Evolutionary conservation across 2,888 invertebrate genomes (phyloP), one percentile per base, ranked within the genome.

Genomic region (Phengaris alcon): DNA sequence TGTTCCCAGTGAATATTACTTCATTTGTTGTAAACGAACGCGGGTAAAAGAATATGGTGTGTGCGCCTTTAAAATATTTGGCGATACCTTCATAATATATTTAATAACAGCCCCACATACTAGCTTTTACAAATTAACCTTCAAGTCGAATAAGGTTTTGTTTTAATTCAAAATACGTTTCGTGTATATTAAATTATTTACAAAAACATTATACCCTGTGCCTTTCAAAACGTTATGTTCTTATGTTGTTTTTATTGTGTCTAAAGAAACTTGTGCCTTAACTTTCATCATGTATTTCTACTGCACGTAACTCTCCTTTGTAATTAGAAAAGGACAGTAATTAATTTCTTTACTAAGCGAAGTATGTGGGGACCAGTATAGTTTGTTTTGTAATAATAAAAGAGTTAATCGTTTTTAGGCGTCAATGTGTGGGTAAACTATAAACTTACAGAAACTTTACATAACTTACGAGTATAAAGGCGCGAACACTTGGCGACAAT

Each of bases 231-330:
- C 4, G n/a, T 44, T 44, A 64, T 6, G 35, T 64, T 64, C 2
- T 59, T 44, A 35, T 35, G 35, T 35, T 64, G 12, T 52, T 35
- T 64, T 44, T 12, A 44, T 64, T 72, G 72, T 72, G 72, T 72
- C 72, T 72, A 54, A 54, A 72, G 51, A 72, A 54, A 72, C 22
- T 72, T 35, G 72, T 72, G 72, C 72, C 72, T 72, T 72, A 72
- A 52, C 52, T 52, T 48, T n/a, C 46, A 46, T 69, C 15, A 9
- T 48, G 48, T 48, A 51, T 51, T 70, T 70, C 51, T 70, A 51
- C 15, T 22, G 48, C 51, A 70, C 15, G 1, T 51, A 13, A 59
- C 6, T 35, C 4, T 35, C 35, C 35, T 35, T 35, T 35, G 35
- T 35, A 35, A 35, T 35, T 35, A 35, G 35, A 10, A 64, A 64